Base-by-base conservation (phyloP, 2,113 vertebrate genomes). In the Malurus elegans region DNA sequence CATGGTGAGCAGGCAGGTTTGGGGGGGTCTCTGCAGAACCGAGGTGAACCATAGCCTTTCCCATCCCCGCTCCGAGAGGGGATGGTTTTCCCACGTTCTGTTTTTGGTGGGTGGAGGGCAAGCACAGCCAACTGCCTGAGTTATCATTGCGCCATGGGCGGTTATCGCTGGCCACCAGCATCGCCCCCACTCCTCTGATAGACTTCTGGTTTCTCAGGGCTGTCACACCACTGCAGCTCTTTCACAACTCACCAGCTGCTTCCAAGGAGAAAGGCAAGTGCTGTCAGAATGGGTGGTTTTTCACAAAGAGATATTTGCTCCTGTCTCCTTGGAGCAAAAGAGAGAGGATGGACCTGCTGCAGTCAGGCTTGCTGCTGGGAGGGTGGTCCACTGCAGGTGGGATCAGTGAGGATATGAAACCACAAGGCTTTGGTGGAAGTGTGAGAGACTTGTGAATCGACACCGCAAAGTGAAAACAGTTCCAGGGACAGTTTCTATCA, bases 1-100 rank as follows among this genome's bases (percentile, higher is more conserved):
- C 66, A 96, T 93, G 97, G 97, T 98, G 94, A 97, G 92, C 74
- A 25, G 71, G 71, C 57, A 51, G 53, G 69, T 76, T 66, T 65
- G 50, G 64, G 45, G 81, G 34, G 65, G 50, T 47, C 44, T 86
- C 51, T 45, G 78, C 44, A 79, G 62, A 74, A 56, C 4, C 0
- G 4, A 85, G 65, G 50, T 28, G 56, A 87, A 25, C 34, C 0
- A 1, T 32, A 69, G 23, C 31, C 62, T 69, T 88, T 79, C 44
- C 56, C 25, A 5, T 65, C 36, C 32, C 31, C 0, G 1, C 58
- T 79, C 7, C 0, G 19, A 50, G 62, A 69, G 69, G 60, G 47
- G 75, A 40, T 6, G 57, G 79, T 51, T 90, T 95, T 89, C 94
- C 84, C 88, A 93, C 72, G 3, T 87, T 93, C 42, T 48, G 60